phyloP scores from a whole-genome alignment of 2,888 invertebrate genomes.

The Rhingia campestris region DNA sequence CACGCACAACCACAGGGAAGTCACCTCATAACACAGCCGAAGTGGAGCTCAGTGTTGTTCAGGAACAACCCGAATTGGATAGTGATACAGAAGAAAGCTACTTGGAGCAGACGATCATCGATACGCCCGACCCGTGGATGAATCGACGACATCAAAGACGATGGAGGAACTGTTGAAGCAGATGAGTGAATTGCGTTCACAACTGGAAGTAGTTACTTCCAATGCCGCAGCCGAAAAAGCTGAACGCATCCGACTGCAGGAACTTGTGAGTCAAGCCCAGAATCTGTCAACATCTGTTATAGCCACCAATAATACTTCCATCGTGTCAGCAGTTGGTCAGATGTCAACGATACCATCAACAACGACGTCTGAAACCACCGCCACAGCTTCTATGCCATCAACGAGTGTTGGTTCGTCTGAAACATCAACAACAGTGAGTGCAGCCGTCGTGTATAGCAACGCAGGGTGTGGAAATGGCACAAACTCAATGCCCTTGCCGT shows the following conservation, averaged over 20 bases:
- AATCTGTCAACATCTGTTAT: constrained; percentile 16
- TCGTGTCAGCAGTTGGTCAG: not conserved
- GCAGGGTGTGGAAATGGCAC: not conserved
- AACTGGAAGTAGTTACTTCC: constrained; percentile 2
- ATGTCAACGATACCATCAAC: too few species aligned
- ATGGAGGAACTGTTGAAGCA: not conserved
- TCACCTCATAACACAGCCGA: too few species aligned
- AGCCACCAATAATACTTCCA: not conserved
- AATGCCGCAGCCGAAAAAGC: constrained; percentile 33
- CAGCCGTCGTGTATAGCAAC: constrained; percentile 11
- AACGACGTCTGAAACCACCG: too few species aligned
- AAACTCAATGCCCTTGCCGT: not conserved
- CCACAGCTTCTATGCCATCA: too few species aligned
- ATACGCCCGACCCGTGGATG: not conserved
- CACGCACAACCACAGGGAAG: too few species aligned
- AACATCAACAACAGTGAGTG: too few species aligned
- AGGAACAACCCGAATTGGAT: too few species aligned
- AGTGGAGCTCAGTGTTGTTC: too few species aligned
- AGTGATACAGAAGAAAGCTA: not conserved
- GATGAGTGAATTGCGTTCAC: constrained; percentile 20
- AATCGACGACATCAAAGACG: too few species aligned
- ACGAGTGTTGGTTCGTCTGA: too few species aligned
- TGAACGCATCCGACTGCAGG: constrained; percentile 5
- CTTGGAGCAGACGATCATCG: constrained; percentile 3
- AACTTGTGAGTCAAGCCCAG: constrained; percentile 18